Evolutionary conservation across 2,888 invertebrate genomes (phyloP), one percentile per base, ranked within the genome.

Genomic region (Trachelus troglodyta): DNA sequence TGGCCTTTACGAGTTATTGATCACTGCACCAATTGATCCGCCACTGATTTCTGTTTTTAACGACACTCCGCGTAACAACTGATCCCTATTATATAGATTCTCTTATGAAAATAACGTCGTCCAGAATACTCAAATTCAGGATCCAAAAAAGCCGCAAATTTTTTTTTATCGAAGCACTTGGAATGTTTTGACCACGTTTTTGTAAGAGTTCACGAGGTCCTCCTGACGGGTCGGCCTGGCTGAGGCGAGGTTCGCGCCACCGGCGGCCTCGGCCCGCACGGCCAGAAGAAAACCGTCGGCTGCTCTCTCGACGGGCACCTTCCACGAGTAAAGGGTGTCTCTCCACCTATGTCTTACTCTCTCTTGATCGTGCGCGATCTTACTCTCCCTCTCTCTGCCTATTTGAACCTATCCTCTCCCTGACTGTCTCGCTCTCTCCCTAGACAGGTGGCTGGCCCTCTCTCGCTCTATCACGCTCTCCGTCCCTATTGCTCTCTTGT

Each of bases 191-290:
- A 23, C 23, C 23, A 56, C 56, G 56, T 56, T 56, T 56, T 56
- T 56, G 56, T 56, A 23, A 56, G 56, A 23, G 56, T 23, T 56
- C 56, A 56, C 56, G 23, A 56, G 23, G 56, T 56, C 23, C 56
- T 56, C 56, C 56, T 56, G 23, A 15, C 9, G 56, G 56, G 56
- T 56, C 56, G 56, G 56, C 56, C 56, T 56, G 56, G 56, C 56
- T 23, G 56, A 23, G 23, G 35, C 34, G 69, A 31, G 37, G 23
- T 15, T 31, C 34, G 71, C 77, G 35, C 33, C 34, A 23, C 12
- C 74, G 30, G 75, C 75, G 77, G 77, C 77, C 77, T 77, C 75
- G 77, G 77, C 77, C 74, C 77, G 75, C 30, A 77, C 75, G 77
- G 71, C 75, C 74, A 75, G 77, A 77, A 77, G 75, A 75, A 37